A percentile compares a stretch with the other conserved stretches of the same genome.
Conservation (phyloP, 2,113 vertebrate species). For the Eublepharis macularius region DNA sequence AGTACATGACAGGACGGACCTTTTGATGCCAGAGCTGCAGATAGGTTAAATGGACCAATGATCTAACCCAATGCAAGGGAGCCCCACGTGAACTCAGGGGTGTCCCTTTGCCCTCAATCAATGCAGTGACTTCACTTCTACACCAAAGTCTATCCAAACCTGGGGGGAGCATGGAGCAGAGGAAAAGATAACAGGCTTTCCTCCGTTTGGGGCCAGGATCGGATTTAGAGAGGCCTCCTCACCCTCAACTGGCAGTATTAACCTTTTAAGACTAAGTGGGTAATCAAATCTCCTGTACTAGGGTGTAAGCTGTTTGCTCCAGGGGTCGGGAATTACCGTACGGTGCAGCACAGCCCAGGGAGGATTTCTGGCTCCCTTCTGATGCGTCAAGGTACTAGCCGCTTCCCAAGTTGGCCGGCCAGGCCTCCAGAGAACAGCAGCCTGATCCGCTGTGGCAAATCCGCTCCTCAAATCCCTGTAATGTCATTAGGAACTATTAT, state of each 20-base stretch:
- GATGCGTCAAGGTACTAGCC: slow-evolving; percentile 20
- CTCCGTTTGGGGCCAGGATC: neutral
- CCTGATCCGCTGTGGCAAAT: slow-evolving; percentile 60
- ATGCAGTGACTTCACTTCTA: too few relatives aligned
- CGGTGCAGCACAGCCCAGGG: slow-evolving; percentile 13
- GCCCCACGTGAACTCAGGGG: too few relatives aligned
- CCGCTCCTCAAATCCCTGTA: slow-evolving; percentile 58
- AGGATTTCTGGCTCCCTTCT: slow-evolving; percentile 52
- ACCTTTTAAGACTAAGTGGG: slow-evolving; percentile 65
- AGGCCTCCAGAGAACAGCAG: slow-evolving; percentile 35
- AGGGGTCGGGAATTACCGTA: slow-evolving; percentile 62
- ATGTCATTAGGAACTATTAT: slow-evolving; percentile 63
- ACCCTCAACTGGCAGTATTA: slow-evolving; percentile 55
- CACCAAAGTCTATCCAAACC: too few relatives aligned
- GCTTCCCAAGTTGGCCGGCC: slow-evolving; percentile 20
- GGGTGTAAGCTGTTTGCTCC: slow-evolving; percentile 59
- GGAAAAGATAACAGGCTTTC: slow-evolving; percentile 1
- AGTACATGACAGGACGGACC: too few relatives aligned
- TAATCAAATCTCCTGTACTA: slow-evolving; percentile 60
- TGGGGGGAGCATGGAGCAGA: neutral
- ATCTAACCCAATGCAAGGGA: too few relatives aligned
- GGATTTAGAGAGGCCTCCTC: neutral
- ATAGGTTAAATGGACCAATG: too few relatives aligned
- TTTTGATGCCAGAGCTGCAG: too few relatives aligned
- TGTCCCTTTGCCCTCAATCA: too few relatives aligned